Evolutionary conservation across 2,888 invertebrate species (phyloP), one percentile per base, ranked within the genome.

Genomic region (Torymus auratus): DNA sequence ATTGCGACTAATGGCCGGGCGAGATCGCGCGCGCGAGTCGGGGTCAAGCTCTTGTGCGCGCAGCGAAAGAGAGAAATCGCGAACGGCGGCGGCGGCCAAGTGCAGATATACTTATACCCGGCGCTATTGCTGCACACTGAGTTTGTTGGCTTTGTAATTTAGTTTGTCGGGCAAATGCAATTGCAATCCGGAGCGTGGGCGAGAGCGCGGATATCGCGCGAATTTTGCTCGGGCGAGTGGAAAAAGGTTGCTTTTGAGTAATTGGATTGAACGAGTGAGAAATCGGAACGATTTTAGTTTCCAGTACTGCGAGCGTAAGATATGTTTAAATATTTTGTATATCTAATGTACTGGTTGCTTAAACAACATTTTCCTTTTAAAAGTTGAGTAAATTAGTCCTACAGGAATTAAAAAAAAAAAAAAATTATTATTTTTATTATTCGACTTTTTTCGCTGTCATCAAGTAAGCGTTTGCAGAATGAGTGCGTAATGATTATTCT

Each of bases 1-100:
- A 89, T 88, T 88, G 88, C 88, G 85, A 86, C 86, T 89, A 89
- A 89, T 88, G 87, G 85, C 80, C 74, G 81, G 74, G 75, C 79
- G 79, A 76, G 81, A 80, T 76, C 70, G 17, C 28, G 28, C 70
- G 17, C 28, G 28, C 20, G 28, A 28, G 73, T 56, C 50, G 65
- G 65, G 80, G 74, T 80, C 80, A 64, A 58, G 61, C 78, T 28
- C 28, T 28, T 2, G 28, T 28, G 4, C 58, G 14, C 69, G 11
- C 75, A 41, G 14, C 56, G 64, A 20, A 41, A 14, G 56, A 52
- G 58, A 73, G 73, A 41, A 41, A 58, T 28, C 68, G 56, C 55
- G n/a, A 60, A 41, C 14, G 55, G 7, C 28, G 28, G 28, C 28
- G 28, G 28, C 28, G 28, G 28, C 28, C 28, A 13, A n/a, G 56